Evolutionary conservation across 2,888 invertebrate species (phyloP).

Genomic region (Acanthosoma haemorrhoidale): DNA sequence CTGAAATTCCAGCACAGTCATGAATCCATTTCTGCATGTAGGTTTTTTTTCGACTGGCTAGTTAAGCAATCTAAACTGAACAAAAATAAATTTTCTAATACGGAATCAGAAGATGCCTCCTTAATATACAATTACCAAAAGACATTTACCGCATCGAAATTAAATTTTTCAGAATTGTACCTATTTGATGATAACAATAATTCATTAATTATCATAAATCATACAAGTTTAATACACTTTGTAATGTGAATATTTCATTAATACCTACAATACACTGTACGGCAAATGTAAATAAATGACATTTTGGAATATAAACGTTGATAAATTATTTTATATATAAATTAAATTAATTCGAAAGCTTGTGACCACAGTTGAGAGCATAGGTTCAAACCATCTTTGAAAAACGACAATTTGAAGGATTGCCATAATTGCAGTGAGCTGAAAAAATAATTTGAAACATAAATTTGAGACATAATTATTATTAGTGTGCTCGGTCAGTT

Average conservation of each 20-base stretch:
- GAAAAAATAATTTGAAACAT: no score
- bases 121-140: conserved; percentile 69
- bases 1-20: conserved; percentile 32
- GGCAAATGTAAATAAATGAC: no score
- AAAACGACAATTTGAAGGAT: no score
- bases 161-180: conserved; percentile 22
- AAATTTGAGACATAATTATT: no score
- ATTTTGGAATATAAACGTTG: no score
- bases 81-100: conserved; percentile 53
- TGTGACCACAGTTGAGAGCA: no score
- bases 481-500: no score
- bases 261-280: no score
- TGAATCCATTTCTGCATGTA: conserved; percentile 34
- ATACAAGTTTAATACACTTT: not conserved
- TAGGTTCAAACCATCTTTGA: no score
- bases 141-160: conserved; percentile 53
- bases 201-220: not conserved
- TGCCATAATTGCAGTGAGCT: no score
- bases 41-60: conserved; percentile 40
- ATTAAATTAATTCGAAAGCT: no score
- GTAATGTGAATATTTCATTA: not conserved
- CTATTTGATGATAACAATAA: conserved; percentile 51
- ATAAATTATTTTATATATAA: no score
- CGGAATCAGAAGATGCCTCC: conserved; percentile 49
- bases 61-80: conserved; percentile 56